Percentiles rank a stretch among this genome's conserved stretches.
Conservation (phyloP, 2,888 invertebrate genomes). For the Amphipyra tragopoginis region DNA sequence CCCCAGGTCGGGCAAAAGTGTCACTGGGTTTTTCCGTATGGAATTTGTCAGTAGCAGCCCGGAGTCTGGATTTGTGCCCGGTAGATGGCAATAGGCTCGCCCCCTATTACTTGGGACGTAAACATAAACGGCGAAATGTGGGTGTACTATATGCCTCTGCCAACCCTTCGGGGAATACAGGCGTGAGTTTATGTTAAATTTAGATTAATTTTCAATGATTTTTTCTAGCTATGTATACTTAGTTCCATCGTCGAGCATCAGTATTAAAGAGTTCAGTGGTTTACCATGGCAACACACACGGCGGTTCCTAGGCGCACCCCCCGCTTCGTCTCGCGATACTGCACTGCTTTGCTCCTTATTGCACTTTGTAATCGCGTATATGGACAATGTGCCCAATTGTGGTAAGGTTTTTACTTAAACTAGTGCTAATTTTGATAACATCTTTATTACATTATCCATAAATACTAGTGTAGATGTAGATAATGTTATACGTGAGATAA, state of each 20-base stretch:
- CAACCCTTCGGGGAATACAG: no score
- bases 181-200: no score
- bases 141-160: no score
- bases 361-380: constrained; percentile 76
- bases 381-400: constrained; percentile 75
- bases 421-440: not conserved
- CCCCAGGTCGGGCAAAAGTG: no score
- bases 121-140: no score
- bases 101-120: no score
- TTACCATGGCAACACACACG: constrained; percentile 91
- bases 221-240: constrained; percentile 82
- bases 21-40: no score
- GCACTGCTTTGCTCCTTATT: constrained; percentile 87
- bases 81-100: no score
- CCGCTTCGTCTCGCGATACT: constrained; percentile 91
- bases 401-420: constrained; percentile 64
- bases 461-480: not conserved
- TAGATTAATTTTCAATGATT: not conserved
- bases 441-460: constrained; percentile 6
- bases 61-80: no score
- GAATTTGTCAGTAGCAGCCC: no score
- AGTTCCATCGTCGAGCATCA: constrained; percentile 70
- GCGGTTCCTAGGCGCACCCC: constrained; percentile 91
- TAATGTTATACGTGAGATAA: constrained; percentile 35
- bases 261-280: constrained; percentile 73